These are phyloP conservation scores for Mungos mungo DNA, from an alignment of 2,113 vertebrate species.

Conservation along the genomic window DNA sequence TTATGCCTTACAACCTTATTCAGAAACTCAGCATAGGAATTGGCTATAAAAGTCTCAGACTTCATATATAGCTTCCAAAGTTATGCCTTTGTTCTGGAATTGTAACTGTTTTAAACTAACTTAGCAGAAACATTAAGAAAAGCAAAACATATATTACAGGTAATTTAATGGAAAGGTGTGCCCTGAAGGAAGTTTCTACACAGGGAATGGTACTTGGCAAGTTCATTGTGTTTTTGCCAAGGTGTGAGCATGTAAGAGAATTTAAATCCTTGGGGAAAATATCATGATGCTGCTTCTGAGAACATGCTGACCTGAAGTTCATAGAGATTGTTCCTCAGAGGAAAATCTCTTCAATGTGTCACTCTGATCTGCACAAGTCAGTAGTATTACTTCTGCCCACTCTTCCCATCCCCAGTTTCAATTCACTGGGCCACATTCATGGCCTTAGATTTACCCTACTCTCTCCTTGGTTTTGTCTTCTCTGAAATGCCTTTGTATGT, in stretches of 20 bases:
- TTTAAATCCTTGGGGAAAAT: slow-evolving; percentile 47
- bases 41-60: slow-evolving; percentile 43
- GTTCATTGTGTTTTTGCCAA: background rate
- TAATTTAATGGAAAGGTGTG: slow-evolving; percentile 1
- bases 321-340: background rate
- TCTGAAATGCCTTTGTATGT: background rate
- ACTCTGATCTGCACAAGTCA: background rate
- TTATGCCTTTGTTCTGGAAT: slow-evolving; percentile 13
- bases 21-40: slow-evolving; percentile 51
- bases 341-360: slow-evolving; percentile 12
- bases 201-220: background rate
- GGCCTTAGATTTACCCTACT: background rate
- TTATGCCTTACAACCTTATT: slow-evolving; percentile 49
- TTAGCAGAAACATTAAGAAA: slow-evolving; percentile 59
- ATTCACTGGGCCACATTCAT: background rate
- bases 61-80: slow-evolving; percentile 44
- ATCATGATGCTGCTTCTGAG: background rate
- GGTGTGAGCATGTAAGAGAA: background rate
- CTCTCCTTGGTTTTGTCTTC: background rate
- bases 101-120: slow-evolving; percentile 50
- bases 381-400: background rate
- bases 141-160: background rate
- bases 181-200: background rate
- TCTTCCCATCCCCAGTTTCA: background rate
- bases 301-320: background rate